Base-by-base conservation (phyloP, 2,113 vertebrate genomes). In the Scophthalmus maximus region DNA sequence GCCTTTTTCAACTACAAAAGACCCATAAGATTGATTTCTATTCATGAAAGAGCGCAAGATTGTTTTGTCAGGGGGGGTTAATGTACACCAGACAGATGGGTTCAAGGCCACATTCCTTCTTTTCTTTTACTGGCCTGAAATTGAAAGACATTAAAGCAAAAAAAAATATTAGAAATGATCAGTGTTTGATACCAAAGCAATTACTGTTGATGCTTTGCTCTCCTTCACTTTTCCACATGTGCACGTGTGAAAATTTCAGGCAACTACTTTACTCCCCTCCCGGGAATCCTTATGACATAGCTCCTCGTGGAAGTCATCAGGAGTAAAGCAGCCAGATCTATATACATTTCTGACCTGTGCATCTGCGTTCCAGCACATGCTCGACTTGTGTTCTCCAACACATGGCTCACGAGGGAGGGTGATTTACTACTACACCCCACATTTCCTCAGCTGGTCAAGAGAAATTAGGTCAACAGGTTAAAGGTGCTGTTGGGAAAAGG, bases 391-490 rank as follows among this genome's bases (percentile, higher is more conserved):
- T 78, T 79, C 69, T 68, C 58, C 64, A 82, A 80, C 81, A 86
- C 82, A 75, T 63, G 57, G 66, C 83, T 82, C 56, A 65, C 26
- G 10, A 82, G 79, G 78, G 79, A 90, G 70, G 73, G 71, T 59
- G 68, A 88, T 86, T n/a, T n/a, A n/a, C 71, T 67, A 77, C 80
- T 85, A 60, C 65, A 38, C 25, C 49, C 64, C 53, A 76, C 73
- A 68, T 88, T 88, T 88, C 82, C 80, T 84, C 85, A 82, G 79
- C 74, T 78, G 85, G 76, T 83, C 83, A 73, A 69, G 68, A 83
- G 84, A 87, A 92, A 87, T 82, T 87, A 86, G 88, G 87, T 88
- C 84, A 92, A 74, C 65, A 64, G 87, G 83, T 87, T 85, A 83
- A 78, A 78, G 10, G 66, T 76, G 66, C 88, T 88, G 88, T 60